These are phyloP conservation scores for Eufriesea mexicana DNA, from an alignment of 1,140 invertebrate genomes.

Conservation along the genomic window DNA sequence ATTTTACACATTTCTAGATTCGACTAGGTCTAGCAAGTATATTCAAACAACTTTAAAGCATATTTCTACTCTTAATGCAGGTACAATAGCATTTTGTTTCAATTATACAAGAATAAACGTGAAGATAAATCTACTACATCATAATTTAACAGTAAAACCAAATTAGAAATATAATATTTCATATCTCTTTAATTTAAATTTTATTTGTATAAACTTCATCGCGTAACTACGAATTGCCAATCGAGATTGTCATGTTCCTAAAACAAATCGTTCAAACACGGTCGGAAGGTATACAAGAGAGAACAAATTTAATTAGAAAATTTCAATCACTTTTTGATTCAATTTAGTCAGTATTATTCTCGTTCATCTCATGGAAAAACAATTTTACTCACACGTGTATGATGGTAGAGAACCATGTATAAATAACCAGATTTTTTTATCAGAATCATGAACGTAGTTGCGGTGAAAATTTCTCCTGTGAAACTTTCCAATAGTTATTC, in stretches of 20 bases:
- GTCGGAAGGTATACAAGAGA: no score
- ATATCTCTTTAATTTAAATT: background rate
- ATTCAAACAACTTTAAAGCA: background rate
- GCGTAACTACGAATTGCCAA: background rate
- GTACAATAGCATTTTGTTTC: background rate
- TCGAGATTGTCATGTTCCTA: no score
- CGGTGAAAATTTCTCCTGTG: conserved; percentile 21
- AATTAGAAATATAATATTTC: background rate
- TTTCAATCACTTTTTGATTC: background rate
- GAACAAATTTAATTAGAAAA: background rate
- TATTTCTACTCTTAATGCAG: background rate
- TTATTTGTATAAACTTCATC: background rate
- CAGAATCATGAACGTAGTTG: background rate
- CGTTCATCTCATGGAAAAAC: background rate
- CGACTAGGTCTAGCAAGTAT: background rate
- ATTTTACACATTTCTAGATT: background rate
- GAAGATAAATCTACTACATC: background rate
- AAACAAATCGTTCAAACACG: no score
- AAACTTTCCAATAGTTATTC: background rate
- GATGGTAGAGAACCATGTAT: conserved; percentile 9
- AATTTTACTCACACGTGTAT: conserved; percentile 41
- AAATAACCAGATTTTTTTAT: conserved; percentile 42
- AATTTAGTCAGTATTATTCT: background rate
- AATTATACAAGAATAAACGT: background rate
- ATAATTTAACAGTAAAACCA: background rate